phyloP scores from a whole-genome alignment of 2,888 invertebrate genomes.

The Eupithecia exiguata region DNA sequence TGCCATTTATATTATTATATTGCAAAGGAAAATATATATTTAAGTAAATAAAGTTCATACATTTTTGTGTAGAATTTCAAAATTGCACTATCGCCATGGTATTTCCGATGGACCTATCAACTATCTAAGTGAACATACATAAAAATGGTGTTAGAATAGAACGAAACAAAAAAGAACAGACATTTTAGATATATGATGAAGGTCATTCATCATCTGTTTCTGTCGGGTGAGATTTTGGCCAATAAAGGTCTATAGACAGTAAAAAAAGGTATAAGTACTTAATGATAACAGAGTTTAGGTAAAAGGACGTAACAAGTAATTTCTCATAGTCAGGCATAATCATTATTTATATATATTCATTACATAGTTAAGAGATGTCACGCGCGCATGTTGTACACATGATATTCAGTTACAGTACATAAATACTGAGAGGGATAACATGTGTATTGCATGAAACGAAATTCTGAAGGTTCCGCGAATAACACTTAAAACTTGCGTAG shows the following conservation, averaged over 20 bases:
- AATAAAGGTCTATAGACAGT: too few relatives aligned
- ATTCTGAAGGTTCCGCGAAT: conserved; percentile 33
- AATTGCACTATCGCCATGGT: neutral
- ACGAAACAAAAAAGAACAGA: neutral
- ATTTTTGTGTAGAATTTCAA: neutral
- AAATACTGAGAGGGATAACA: conserved; percentile 29
- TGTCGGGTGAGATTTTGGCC: too few relatives aligned
- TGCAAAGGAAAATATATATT: too few relatives aligned
- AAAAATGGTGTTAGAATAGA: neutral
- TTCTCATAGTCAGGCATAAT: too few relatives aligned
- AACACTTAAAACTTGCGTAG: conserved; percentile 30
- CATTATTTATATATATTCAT: neutral
- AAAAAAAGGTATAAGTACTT: neutral
- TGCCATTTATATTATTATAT: too few relatives aligned
- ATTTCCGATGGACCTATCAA: neutral
- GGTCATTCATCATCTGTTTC: neutral
- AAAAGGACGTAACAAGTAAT: neutral
- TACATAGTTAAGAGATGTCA: neutral
- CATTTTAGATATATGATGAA: neutral
- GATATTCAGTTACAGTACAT: conserved; percentile 29
- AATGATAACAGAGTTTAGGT: neutral
- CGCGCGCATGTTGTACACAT: conserved; percentile 14
- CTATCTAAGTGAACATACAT: neutral
- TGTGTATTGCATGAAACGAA: conserved; percentile 34
- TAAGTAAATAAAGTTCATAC: neutral